phyloP scores from a whole-genome alignment of 2,113 vertebrate genomes.

The Peucedramus taeniatus region DNA sequence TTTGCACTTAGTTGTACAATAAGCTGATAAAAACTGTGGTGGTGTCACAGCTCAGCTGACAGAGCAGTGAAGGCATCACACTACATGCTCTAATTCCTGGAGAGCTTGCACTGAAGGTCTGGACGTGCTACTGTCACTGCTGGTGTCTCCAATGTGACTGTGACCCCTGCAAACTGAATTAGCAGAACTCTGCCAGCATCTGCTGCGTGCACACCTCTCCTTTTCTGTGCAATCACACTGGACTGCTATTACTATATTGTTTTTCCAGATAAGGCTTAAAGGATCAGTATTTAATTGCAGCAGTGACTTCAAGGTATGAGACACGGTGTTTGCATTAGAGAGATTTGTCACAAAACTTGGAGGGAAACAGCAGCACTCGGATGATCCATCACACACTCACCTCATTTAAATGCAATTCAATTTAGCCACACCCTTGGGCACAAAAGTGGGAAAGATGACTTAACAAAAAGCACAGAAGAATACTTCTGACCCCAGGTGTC shows the following conservation, averaged over 20 bases:
- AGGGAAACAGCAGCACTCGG: neutral
- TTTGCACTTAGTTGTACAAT: neutral
- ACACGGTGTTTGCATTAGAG: neutral
- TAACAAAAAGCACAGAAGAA: neutral
- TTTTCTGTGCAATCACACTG: neutral
- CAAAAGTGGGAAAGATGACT: conserved; percentile 17
- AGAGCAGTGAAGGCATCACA: neutral
- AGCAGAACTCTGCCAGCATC: neutral
- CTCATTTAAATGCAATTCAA: conserved; percentile 38
- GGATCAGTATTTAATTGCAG: conserved; percentile 37
- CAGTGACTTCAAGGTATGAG: neutral
- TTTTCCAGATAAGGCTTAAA: conserved; percentile 19
- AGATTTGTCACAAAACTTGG: neutral
- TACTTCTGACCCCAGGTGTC: neutral
- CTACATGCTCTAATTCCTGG: neutral
- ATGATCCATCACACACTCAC: neutral
- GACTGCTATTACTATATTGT: neutral
- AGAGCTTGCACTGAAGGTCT: neutral
- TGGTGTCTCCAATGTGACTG: neutral
- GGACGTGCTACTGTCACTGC: neutral
- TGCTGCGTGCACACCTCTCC: neutral
- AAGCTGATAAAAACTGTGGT: neutral
- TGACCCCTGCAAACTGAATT: neutral
- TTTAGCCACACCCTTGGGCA: conserved; percentile 26
- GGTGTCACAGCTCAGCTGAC: neutral